phyloP scores from a whole-genome alignment of 37 sponge, comb jelly and placozoan genomes.

The Ianthella basta region DNA sequence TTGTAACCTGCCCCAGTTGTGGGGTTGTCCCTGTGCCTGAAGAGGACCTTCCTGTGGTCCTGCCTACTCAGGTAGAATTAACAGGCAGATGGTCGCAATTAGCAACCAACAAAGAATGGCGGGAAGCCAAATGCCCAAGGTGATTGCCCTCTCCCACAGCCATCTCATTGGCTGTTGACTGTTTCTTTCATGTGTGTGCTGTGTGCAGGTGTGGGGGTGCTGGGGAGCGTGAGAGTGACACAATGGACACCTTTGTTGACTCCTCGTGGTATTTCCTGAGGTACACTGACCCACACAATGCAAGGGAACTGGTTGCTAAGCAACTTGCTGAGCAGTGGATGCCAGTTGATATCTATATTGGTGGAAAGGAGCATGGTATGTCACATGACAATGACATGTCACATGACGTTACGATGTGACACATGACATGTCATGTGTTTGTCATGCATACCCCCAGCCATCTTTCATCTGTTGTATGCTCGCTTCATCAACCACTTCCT shows the following conservation, averaged over 20 bases:
- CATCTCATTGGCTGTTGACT: no score
- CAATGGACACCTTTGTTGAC: conserved; percentile 93
- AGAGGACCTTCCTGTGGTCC: conserved; percentile 63
- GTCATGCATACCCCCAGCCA: conserved; percentile 55
- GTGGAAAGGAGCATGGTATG: conserved; percentile 89
- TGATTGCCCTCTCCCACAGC: background rate
- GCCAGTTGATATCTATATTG: conserved; percentile 85
- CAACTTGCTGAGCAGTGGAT: conserved; percentile 58
- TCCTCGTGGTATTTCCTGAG: conserved; percentile 91
- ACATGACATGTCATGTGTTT: no score
- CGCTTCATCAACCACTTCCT: conserved; percentile 86
- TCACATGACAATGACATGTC: no score
- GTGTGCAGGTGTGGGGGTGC: conserved; percentile 34
- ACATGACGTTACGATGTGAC: no score
- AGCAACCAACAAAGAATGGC: background rate
- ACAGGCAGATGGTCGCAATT: background rate
- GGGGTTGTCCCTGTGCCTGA: conserved; percentile 77
- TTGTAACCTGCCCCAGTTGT: conserved; percentile 74
- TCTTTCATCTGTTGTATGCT: conserved; percentile 87
- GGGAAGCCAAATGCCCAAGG: background rate
- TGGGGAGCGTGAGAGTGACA: conserved; percentile 79
- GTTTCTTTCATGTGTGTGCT: no score
- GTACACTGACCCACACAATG: conserved; percentile 55
- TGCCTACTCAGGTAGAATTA: conserved; percentile 35
- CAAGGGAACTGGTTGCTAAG: conserved; percentile 36